Percentiles rank a stretch among this genome's conserved stretches.
Evolutionary conservation across 2,797 vertebrate genomes (phyloP).

Genomic region (Fratercula arctica): DNA sequence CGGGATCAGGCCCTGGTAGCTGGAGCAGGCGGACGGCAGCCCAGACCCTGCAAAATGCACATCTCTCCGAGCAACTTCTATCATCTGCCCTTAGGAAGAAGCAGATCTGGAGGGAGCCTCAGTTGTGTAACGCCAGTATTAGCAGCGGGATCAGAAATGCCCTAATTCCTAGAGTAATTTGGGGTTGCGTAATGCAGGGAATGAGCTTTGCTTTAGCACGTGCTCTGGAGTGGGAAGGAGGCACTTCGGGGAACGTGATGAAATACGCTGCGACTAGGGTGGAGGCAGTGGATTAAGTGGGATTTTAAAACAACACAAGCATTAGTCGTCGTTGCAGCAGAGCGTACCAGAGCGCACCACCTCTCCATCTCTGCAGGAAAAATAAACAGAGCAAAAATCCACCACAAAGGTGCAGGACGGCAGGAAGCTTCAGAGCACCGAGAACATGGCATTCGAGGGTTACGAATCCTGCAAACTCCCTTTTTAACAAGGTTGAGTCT

Average conservation of each 20-base stretch:
- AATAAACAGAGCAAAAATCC: slow-evolving; percentile 38
- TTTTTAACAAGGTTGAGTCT: slow-evolving; percentile 33
- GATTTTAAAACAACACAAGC: slow-evolving; percentile 42
- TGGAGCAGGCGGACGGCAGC: rapidly evolving
- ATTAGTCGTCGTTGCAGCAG: neutral
- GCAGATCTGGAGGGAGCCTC: neutral
- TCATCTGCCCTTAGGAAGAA: neutral
- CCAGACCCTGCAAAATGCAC: neutral
- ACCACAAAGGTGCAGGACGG: neutral
- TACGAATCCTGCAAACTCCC: neutral
- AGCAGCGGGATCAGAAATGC: slow-evolving; percentile 47
- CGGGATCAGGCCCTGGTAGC: neutral
- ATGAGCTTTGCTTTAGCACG: slow-evolving; percentile 31
- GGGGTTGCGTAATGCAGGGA: neutral
- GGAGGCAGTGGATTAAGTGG: slow-evolving; percentile 37
- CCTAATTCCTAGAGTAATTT: slow-evolving; percentile 57
- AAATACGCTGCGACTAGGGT: neutral
- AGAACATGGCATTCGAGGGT: neutral
- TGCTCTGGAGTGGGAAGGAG: neutral
- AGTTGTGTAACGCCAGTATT: slow-evolving; percentile 5
- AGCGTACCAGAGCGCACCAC: neutral
- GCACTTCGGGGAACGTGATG: neutral
- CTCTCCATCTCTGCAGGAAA: neutral
- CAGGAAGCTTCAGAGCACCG: neutral
- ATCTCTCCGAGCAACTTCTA: neutral